Conservation (phyloP, 2,888 invertebrate species). For the Pyrrhosoma nymphula region DNA sequence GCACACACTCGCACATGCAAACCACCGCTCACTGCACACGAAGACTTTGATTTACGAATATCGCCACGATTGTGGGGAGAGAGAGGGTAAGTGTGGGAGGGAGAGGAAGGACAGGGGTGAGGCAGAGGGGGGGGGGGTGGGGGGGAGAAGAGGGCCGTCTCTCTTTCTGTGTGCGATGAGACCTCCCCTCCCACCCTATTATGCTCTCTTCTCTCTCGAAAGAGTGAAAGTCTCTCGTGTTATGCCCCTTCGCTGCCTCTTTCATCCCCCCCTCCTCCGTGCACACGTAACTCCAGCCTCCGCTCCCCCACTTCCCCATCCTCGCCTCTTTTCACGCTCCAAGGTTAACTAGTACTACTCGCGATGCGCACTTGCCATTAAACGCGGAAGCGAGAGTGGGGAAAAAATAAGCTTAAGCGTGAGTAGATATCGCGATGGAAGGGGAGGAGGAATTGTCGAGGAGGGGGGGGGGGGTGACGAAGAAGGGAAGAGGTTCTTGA, state of each 20-base stretch:
- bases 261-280: background rate
- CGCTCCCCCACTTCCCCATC: background rate
- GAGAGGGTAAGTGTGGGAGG: background rate
- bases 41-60: background rate
- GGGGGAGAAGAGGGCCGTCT: too few relatives aligned
- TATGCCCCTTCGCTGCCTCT: background rate
- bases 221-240: background rate
- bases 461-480: background rate
- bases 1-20: background rate
- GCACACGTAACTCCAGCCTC: background rate
- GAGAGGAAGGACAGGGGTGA: background rate
- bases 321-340: constrained; percentile 24
- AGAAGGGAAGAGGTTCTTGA: background rate
- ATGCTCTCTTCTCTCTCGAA: background rate
- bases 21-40: background rate
- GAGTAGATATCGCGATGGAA: background rate
- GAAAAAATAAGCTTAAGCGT: background rate
- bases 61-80: too few relatives aligned
- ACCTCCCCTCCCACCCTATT: background rate
- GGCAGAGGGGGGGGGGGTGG: too few relatives aligned
- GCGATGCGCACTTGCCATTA: constrained; percentile 64
- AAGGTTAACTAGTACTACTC: constrained; percentile 62
- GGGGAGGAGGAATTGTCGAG: background rate
- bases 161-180: background rate
- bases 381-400: constrained; percentile 32